phyloP scores from a whole-genome alignment of 2,797 vertebrate species.

The Glossophaga mutica region DNA sequence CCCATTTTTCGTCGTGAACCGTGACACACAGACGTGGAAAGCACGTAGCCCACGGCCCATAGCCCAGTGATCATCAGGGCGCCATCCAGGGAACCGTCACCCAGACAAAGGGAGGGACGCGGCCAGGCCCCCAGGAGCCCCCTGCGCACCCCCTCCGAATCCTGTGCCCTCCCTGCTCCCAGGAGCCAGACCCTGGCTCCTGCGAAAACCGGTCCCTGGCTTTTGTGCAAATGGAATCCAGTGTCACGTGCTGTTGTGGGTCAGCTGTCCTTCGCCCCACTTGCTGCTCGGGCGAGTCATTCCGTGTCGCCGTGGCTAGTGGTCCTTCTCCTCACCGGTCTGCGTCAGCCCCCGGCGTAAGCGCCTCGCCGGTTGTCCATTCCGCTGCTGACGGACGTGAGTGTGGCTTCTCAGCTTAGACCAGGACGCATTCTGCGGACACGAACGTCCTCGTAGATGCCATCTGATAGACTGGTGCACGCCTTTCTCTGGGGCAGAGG shows the following conservation, averaged over 20 bases:
- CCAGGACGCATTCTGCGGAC: neutral
- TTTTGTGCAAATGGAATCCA: neutral
- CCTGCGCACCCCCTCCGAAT: neutral
- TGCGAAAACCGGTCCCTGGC: neutral
- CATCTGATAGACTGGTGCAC: no score
- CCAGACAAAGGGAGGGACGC: neutral
- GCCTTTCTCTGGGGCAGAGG: neutral
- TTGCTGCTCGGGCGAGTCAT: no score
- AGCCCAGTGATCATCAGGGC: neutral
- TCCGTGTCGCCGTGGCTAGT: accelerated
- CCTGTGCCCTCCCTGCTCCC: neutral
- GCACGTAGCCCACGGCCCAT: neutral
- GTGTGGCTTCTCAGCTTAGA: neutral
- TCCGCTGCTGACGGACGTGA: neutral
- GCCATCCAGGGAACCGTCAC: neutral
- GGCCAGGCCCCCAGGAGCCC: neutral
- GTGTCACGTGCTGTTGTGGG: accelerated
- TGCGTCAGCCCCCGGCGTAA: neutral
- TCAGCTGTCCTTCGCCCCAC: no score
- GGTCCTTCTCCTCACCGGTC: neutral
- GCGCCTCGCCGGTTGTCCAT: neutral
- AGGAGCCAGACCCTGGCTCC: neutral
- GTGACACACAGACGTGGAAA: neutral
- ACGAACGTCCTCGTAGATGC: neutral
- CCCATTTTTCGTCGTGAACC: neutral